Evolutionary conservation across 2,888 invertebrate genomes (phyloP), one percentile per base, ranked within the genome.

Genomic region (Ctenicera cuprea): DNA sequence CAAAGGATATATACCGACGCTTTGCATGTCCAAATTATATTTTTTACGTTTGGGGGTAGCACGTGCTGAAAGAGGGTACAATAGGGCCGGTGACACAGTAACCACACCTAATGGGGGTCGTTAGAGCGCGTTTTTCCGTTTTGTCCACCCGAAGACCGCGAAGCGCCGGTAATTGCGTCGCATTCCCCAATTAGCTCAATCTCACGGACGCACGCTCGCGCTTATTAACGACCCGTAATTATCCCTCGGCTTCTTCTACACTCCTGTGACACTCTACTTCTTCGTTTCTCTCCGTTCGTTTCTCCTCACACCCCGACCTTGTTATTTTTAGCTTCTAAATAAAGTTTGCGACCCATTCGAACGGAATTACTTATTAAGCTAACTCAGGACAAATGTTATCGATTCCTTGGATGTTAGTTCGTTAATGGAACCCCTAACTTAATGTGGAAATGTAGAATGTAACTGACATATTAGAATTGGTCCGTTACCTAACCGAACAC

Each of bases 101-200:
- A 79, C 80, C 80, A 75, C 78, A 77, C 74, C 77, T 80, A 80
- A 80, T 81, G 80, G 80, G 76, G 78, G 75, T 81, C 79, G 78
- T 81, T 81, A 80, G 73, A 65, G 74, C 64, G 65, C 73, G 76
- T 78, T 80, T 81, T 81, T 81, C 78, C 80, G 78, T 74, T 76
- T 74, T 77, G 78, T 76, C 75, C 75, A 73, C 63, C 75, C 74
- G 54, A 62, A 73, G 67, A 74, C 75, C 73, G 79, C 66, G 74
- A 65, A 73, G 76, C 76, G 73, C 71, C 76, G 74, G 82, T 82
- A 84, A 84, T 84, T 84, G 81, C 82, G 81, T 82, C 81, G 81
- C 82, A 79, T 83, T 82, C 80, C 76, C 82, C 83, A 83, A 84
- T 84, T 84, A 84, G 82, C 80, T 76, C 83, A 84, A 84, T 84